Evolutionary conservation across 2,113 vertebrate species (phyloP).

Genomic region (Eulemur macaco): DNA sequence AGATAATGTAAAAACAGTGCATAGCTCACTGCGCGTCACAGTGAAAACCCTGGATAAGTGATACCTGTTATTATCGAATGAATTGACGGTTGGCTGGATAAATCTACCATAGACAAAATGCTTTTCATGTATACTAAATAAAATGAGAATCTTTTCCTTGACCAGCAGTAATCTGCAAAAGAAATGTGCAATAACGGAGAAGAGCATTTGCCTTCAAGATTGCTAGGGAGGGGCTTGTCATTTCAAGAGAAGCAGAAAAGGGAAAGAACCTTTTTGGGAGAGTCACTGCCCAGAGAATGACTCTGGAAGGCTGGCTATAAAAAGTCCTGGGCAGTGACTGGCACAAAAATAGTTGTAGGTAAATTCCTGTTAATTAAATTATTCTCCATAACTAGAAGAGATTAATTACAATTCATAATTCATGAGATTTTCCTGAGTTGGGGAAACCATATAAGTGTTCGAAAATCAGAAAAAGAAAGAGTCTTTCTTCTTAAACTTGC

Average conservation of each 20-base stretch:
- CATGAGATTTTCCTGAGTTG: neutral
- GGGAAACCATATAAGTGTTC: neutral
- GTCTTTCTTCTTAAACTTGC: neutral
- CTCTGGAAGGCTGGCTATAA: neutral
- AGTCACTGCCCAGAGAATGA: neutral
- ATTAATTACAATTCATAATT: neutral
- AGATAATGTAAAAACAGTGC: neutral
- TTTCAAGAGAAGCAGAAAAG: neutral
- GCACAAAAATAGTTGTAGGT: neutral
- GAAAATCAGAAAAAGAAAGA: neutral
- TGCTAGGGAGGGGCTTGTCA: rapidly evolving
- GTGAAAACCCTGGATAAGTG: neutral
- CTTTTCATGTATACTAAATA: neutral
- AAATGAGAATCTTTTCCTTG: neutral
- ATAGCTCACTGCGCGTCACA: neutral
- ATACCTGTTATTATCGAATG: neutral
- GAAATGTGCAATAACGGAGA: neutral
- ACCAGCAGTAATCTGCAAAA: neutral
- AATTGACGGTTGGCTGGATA: neutral
- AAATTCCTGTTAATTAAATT: neutral
- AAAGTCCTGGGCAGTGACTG: neutral
- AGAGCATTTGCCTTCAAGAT: neutral
- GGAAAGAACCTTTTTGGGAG: neutral
- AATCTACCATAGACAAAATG: neutral
- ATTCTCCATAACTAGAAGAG: neutral